Conservation (phyloP, 2,113 vertebrate species). For the Serinus canaria region DNA sequence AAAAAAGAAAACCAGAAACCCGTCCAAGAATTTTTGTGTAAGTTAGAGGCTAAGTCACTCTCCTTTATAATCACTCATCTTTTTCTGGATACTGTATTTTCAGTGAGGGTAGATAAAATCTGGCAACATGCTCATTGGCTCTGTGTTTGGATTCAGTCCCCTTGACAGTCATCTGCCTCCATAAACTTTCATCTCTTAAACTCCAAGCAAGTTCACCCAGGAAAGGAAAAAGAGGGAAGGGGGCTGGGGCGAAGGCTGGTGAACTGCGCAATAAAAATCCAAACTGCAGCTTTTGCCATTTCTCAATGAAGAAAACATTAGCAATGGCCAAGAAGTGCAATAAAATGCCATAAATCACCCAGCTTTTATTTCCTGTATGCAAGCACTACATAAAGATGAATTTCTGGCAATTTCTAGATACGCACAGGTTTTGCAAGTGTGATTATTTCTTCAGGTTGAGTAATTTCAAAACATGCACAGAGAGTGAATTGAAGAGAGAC, state of each 20-base stretch:
- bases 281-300: conserved; percentile 70
- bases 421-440: conserved; percentile 34
- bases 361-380: conserved; percentile 59
- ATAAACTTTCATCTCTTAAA: conserved; percentile 71
- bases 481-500: conserved; percentile 11
- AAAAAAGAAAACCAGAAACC: conserved; percentile 64
- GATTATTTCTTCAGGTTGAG: conserved; percentile 50
- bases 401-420: conserved; percentile 34
- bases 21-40: conserved; percentile 65
- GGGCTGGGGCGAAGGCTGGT: background rate
- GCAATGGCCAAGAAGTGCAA: conserved; percentile 65
- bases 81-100: conserved; percentile 66
- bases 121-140: conserved; percentile 59
- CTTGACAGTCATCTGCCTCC: conserved; percentile 64
- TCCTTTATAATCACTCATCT: conserved; percentile 66
- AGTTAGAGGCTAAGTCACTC: conserved; percentile 70
- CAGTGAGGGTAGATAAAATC: conserved; percentile 67
- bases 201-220: conserved; percentile 65
- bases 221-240: conserved; percentile 49
- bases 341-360: conserved; percentile 69
- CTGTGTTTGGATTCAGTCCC: conserved; percentile 39
- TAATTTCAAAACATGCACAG: background rate
- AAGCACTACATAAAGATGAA: conserved; percentile 23
- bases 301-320: conserved; percentile 74
- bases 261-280: conserved; percentile 68